Conservation (phyloP, 2,888 invertebrate species). For the Phengaris arion region DNA sequence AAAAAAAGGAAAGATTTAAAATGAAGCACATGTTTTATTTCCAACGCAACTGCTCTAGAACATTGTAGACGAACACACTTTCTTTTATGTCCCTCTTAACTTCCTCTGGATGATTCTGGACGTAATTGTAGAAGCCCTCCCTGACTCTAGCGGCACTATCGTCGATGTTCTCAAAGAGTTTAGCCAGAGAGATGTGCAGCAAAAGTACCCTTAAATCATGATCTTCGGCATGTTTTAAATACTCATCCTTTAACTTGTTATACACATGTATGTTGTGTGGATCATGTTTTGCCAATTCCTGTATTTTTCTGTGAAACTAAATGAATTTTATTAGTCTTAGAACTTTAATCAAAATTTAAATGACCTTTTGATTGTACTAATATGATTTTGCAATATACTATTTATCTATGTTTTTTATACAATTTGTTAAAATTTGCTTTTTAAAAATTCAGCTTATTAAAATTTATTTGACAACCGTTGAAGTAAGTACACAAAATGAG, state of each 20-base stretch:
- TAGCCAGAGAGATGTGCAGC: constrained; percentile 51
- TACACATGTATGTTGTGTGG: constrained; percentile 52
- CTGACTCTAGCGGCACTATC: constrained; percentile 45
- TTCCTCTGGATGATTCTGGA: constrained; percentile 44
- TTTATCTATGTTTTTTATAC: too few species aligned
- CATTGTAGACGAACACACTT: constrained; percentile 47
- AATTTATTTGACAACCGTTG: too few species aligned
- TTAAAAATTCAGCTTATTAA: too few species aligned
- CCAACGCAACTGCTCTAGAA: constrained; percentile 45
- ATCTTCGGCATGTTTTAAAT: constrained; percentile 42
- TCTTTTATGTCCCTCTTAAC: constrained; percentile 48
- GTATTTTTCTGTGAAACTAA: constrained; percentile 56
- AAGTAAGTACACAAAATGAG: too few species aligned
- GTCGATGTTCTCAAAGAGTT: constrained; percentile 54
- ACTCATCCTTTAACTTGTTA: constrained; percentile 52
- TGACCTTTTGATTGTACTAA: too few species aligned
- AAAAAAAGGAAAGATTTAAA: neutral
- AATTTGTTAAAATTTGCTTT: too few species aligned
- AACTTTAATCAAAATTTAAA: too few species aligned
- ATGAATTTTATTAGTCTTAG: constrained; percentile 31
- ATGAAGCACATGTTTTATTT: neutral
- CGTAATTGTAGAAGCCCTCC: constrained; percentile 45
- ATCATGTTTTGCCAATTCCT: constrained; percentile 53
- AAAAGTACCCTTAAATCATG: constrained; percentile 49
- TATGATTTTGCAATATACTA: too few species aligned